Evolutionary conservation across 1,140 invertebrate species (phyloP).

Genomic region (Camponotus vicinus): DNA sequence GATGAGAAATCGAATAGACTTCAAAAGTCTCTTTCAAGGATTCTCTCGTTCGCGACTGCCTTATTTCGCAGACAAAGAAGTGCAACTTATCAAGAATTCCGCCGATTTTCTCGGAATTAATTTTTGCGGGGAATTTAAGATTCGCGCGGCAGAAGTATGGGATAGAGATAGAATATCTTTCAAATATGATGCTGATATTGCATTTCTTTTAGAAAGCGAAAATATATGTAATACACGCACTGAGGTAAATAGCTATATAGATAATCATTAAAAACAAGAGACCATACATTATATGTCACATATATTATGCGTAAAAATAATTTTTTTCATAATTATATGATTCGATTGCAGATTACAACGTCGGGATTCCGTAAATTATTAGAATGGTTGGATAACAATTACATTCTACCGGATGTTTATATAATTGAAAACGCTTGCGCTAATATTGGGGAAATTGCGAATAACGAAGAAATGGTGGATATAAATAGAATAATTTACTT

Average conservation of each 20-base stretch:
- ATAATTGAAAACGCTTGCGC: conserved; percentile 88
- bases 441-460: conserved; percentile 85
- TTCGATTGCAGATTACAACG: conserved; percentile 76
- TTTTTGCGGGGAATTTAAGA: conserved; percentile 69
- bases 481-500: conserved; percentile 38
- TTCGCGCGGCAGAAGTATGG: background rate
- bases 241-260: background rate
- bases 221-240: background rate
- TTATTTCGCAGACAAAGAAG: conserved; percentile 84
- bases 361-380: conserved; percentile 84
- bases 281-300: background rate
- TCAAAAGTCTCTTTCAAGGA: conserved; percentile 84
- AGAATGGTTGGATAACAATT: conserved; percentile 84
- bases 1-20: conserved; percentile 83
- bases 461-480: conserved; percentile 73
- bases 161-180: conserved; percentile 4
- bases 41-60: conserved; percentile 85
- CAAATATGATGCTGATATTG: conserved; percentile 6
- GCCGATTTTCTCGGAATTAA: conserved; percentile 84
- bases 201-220: background rate
- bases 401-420: conserved; percentile 83
- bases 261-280: background rate
- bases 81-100: conserved; percentile 82
- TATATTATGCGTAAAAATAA: conserved; percentile 22
- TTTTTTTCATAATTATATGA: conserved; percentile 23